Evolutionary conservation across 2,888 invertebrate species (phyloP), one percentile per base, ranked within the genome.

Genomic region (Chirona hameri): DNA sequence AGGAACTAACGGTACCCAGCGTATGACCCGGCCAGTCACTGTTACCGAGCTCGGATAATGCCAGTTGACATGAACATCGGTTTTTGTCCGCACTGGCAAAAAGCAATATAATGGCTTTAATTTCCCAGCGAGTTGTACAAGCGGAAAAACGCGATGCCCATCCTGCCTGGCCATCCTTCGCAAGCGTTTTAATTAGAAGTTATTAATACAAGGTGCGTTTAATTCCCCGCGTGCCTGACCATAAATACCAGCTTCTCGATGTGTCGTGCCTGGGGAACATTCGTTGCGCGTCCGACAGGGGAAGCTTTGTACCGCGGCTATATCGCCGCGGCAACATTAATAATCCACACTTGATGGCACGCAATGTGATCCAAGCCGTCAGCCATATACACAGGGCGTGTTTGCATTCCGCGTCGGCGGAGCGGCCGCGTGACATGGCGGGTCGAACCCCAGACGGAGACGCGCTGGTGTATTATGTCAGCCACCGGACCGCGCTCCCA

Each of bases 71-170:
- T 10, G 14, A 46, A 46, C 72, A n/a, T 5, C 24, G 2, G 24
- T 76, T 76, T 76, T 76, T 76, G 24, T 21, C 76, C 46, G 39
- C 46, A 24, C 14, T 46, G 0, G 76, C 76, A 76, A 76, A 76
- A 76, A 76, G 39, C 76, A 76, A 24, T 24, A 27, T 76, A 76
- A 76, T 76, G 46, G 76, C 76, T 76, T 76, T 76, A 76, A 76
- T 76, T 46, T 46, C 39, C 39, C 76, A 46, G 46, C 39, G 46
- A 46, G 76, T 12, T 24, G 18, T 10, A 14, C 76, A 7, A 10
- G 76, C 24, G 46, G 24, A 76, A 76, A 76, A 72, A 72, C 31
- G 18, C 18, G 18, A 15, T 15, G 29, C 2, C 14, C 27, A 29
- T 15, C 31, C 39, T 24, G 76, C 46, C 46, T 24, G 24, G 24